phyloP scores from a whole-genome alignment of 2,113 vertebrate genomes.

The Pionites leucogaster region DNA sequence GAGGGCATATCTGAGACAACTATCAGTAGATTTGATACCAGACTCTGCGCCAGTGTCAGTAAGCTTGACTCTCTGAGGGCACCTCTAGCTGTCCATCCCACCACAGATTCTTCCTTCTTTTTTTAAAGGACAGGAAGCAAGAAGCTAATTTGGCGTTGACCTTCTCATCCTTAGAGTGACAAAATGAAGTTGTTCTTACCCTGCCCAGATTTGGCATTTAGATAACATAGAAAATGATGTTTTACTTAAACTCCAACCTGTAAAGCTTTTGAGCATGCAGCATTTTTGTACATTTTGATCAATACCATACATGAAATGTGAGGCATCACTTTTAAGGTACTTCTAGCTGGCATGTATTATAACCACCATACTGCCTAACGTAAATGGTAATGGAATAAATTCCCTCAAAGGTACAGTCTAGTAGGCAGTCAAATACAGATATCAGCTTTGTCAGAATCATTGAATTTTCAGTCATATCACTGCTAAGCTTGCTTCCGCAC shows the following conservation, averaged over 20 bases:
- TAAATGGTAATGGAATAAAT: neutral
- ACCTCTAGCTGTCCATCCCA: neutral
- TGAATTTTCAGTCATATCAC: neutral
- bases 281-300: too few relatives aligned
- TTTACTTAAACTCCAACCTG: neutral
- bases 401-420: neutral
- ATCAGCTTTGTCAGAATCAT: neutral
- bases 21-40: neutral
- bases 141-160: neutral
- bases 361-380: neutral
- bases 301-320: neutral
- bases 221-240: neutral
- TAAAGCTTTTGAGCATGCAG: neutral
- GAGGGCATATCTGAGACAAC: neutral
- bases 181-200: neutral
- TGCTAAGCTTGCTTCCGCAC: neutral
- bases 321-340: neutral
- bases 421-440: neutral
- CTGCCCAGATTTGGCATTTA: neutral
- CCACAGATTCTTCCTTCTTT: neutral
- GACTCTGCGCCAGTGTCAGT: neutral
- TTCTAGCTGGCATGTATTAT: neutral
- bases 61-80: neutral
- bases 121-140: neutral
- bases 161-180: neutral